A percentile compares a stretch with the other conserved stretches of the same genome.
phyloP scores from a whole-genome alignment of 1,140 invertebrate genomes.

The Thaumetopoea pityocampa region DNA sequence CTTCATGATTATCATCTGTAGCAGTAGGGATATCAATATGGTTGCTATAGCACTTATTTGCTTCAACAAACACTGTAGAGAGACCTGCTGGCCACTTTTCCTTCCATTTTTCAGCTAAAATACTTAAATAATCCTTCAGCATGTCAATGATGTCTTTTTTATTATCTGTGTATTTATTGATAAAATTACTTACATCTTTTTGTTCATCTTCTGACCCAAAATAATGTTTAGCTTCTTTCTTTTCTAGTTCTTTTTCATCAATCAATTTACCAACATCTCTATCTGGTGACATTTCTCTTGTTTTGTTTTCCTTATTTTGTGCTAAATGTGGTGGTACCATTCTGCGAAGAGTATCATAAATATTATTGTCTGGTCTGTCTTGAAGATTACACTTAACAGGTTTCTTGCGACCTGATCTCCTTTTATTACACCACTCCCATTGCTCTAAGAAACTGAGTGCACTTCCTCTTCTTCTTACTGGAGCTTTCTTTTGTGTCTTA shows the following conservation, averaged over 20 bases:
- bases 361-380: slow-evolving; percentile 76
- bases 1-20: slow-evolving; percentile 64
- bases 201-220: slow-evolving; percentile 81
- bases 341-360: slow-evolving; percentile 82
- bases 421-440: slow-evolving; percentile 84
- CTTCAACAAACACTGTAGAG: slow-evolving; percentile 77
- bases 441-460: slow-evolving; percentile 82
- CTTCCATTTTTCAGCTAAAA: slow-evolving; percentile 78
- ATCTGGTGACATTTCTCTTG: slow-evolving; percentile 78
- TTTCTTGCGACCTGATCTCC: slow-evolving; percentile 81
- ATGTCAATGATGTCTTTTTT: slow-evolving; percentile 79
- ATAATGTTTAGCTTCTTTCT: slow-evolving; percentile 62
- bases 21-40: slow-evolving; percentile 77
- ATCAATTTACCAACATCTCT: slow-evolving; percentile 81
- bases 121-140: slow-evolving; percentile 77
- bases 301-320: slow-evolving; percentile 63
- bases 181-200: slow-evolving; percentile 80
- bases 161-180: slow-evolving; percentile 74
- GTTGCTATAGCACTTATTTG: slow-evolving; percentile 75
- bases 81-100: slow-evolving; percentile 80
- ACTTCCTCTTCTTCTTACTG: slow-evolving; percentile 80
- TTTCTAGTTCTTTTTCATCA: slow-evolving; percentile 74
- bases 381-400: slow-evolving; percentile 41
- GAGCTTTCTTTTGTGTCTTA: slow-evolving; percentile 75
- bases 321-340: slow-evolving; percentile 63